Conservation (phyloP, 2,113 vertebrate genomes). For the Coturnix japonica region DNA sequence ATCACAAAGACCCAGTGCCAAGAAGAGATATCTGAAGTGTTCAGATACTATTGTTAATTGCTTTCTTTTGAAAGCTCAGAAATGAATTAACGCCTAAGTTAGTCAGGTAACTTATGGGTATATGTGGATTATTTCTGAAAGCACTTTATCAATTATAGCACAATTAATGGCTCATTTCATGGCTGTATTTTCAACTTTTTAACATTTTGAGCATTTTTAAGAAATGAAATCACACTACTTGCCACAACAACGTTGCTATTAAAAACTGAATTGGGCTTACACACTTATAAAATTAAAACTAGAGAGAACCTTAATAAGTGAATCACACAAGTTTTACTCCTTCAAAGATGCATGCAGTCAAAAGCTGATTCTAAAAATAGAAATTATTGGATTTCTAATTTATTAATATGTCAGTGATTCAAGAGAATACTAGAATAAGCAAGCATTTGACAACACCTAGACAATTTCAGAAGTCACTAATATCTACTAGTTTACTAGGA, state of each 20-base stretch:
- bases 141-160: background rate
- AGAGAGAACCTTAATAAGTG: background rate
- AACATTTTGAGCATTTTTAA: background rate
- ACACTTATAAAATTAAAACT: background rate
- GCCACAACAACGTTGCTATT: background rate
- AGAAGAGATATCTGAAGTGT: background rate
- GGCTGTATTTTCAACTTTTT: background rate
- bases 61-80: background rate
- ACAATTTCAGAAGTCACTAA: background rate
- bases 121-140: background rate
- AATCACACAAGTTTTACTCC: background rate
- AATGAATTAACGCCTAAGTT: background rate
- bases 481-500: background rate
- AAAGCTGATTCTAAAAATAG: background rate
- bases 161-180: background rate
- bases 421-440: background rate
- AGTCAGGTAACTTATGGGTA: background rate
- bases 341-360: background rate
- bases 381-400: background rate
- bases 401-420: background rate
- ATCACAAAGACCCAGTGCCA: background rate
- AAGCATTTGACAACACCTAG: background rate
- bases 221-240: background rate
- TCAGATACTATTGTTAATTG: background rate
- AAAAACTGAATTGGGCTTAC: background rate